Conservation (phyloP, 1,140 invertebrate genomes). For the Maconellicoccus hirsutus region DNA sequence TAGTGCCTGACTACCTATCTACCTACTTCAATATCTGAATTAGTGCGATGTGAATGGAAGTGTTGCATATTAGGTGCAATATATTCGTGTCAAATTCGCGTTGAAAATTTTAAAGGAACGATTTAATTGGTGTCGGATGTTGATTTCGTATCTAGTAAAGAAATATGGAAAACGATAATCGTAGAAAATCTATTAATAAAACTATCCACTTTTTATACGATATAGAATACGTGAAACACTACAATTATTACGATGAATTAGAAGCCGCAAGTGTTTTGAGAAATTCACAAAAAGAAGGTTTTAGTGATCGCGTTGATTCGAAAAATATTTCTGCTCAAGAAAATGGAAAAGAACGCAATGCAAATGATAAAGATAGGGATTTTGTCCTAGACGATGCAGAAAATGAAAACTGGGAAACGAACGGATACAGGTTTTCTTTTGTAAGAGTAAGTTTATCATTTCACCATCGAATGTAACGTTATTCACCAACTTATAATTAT, state of each 20-base stretch:
- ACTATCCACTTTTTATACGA: conserved; percentile 11
- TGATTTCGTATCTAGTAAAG: not conserved
- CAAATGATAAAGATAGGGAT: not conserved
- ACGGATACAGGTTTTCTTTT: not conserved
- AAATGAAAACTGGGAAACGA: conserved; percentile 1
- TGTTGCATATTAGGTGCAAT: not conserved
- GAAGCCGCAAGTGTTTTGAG: not conserved
- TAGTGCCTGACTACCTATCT: too few relatives aligned
- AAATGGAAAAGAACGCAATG: not conserved
- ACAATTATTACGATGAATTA: conserved; percentile 11
- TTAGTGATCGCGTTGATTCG: not conserved
- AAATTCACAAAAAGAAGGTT: not conserved
- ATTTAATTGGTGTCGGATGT: too few relatives aligned
- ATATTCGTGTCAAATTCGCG: not conserved
- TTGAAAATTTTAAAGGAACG: too few relatives aligned
- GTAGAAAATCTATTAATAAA: not conserved
- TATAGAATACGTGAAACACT: conserved; percentile 8
- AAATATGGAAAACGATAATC: not conserved
- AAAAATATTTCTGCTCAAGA: not conserved
- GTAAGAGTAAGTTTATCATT: not conserved
- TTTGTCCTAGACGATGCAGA: not conserved
- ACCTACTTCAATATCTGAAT: too few relatives aligned
- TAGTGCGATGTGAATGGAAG: not conserved
- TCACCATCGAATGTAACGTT: too few relatives aligned
- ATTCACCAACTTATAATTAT: too few relatives aligned